Conservation (phyloP, 2,888 invertebrate genomes). For the Lamellibrachia satsuma region DNA sequence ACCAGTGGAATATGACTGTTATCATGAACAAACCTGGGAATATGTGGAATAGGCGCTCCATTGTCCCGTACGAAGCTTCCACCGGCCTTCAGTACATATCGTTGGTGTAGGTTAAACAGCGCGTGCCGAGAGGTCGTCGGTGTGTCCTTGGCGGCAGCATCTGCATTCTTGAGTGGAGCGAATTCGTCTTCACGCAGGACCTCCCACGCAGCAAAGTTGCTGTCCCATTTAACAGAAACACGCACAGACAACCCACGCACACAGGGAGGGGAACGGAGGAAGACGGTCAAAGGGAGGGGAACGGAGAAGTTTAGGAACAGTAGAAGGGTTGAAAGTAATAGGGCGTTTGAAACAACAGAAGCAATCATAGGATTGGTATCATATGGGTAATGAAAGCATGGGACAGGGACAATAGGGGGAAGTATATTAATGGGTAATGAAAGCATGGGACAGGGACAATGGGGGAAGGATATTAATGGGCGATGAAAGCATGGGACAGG, state of each 20-base stretch:
- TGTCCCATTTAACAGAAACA: conserved; percentile 39
- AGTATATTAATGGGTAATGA: neutral
- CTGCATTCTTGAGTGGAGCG: conserved; percentile 94
- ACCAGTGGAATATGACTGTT: neutral
- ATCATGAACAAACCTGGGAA: conserved; percentile 59
- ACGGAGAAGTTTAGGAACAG: neutral
- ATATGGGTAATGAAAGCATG: neutral
- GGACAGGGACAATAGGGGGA: neutral
- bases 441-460: neutral
- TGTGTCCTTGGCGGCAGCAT: conserved; percentile 87
- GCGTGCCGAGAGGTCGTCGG: conserved; percentile 86
- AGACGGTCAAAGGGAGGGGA: neutral
- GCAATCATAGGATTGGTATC: neutral
- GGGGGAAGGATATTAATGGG: neutral
- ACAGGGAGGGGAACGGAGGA: neutral
- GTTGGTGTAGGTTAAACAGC: conserved; percentile 68
- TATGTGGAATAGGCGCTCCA: conserved; percentile 65
- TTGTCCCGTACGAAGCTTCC: conserved; percentile 70
- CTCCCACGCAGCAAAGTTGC: conserved; percentile 80
- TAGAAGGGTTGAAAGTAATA: neutral
- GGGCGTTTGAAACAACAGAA: no score
- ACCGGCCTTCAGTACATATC: conserved; percentile 83
- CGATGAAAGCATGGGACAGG: neutral
- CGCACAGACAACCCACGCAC: conserved; percentile 6
- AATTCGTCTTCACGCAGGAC: conserved; percentile 94